Evolutionary conservation across 2,113 vertebrate species (phyloP), one percentile per base, ranked within the genome.

Genomic region (Phoxinus phoxinus): DNA sequence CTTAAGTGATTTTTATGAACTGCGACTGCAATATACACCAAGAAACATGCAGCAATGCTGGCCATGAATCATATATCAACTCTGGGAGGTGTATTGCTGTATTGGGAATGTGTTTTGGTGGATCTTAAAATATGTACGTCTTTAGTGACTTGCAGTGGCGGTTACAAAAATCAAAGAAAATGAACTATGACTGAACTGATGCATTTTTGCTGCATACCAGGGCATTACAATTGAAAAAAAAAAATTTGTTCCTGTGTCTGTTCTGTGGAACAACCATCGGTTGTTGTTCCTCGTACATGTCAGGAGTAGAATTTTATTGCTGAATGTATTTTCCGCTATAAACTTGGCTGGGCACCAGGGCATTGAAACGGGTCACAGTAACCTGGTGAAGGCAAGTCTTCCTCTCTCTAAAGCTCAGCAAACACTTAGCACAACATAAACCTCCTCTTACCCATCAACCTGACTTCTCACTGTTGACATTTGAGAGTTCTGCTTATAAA

Each of bases 311-410:
- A 90, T 87, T 88, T 92, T 91, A 87, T 84, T 84, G 65, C 81
- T 73, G 89, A 71, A 76, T 90, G 83, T 81, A 76, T 92, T 92
- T 91, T 93, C 92, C 90, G 76, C 71, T 63, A 89, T 87, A 86
- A 89, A 85, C 86, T 92, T 93, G 92, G 92, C 90, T 25, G 71
- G 59, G 61, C 83, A 92, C 86, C 92, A 91, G 83, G 67, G 87
- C 89, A 90, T 87, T 63, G 30, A 25, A 46, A 35, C 90, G 92
- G 94, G 95, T 95, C 95, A 94, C 92, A 85, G 89, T 95, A 94
- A 95, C 95, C 94, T 91, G 13, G 83, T 87, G 88, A 90, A 91
- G 80, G 87, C 93, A 92, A 87, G 85, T 89, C 89, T 90, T 93
- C 79, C 87, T 83, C 30, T 80, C 85, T 78, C 69, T 72, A 72